A percentile compares a stretch with the other conserved stretches of the same genome.
Evolutionary conservation across 2,888 invertebrate genomes (phyloP).

Genomic region (Brenthis ino): DNA sequence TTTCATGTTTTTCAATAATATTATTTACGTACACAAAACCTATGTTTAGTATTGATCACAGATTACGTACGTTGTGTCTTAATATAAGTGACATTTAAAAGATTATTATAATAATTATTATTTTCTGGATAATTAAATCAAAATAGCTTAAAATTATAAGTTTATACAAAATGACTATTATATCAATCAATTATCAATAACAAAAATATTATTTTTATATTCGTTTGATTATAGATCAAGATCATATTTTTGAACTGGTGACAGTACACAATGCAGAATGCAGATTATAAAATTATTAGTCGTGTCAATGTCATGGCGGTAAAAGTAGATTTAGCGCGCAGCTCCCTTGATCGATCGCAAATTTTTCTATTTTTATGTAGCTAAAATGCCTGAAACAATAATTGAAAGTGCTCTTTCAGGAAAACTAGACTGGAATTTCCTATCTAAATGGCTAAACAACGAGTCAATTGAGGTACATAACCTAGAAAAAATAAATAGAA

Average conservation of each 20-base stretch:
- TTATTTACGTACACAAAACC: constrained; percentile 15
- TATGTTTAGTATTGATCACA: neutral
- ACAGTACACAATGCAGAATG: constrained; percentile 12
- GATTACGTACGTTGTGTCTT: too few species aligned
- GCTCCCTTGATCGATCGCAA: constrained; percentile 51
- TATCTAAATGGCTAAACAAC: constrained; percentile 74
- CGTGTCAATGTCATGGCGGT: constrained; percentile 38
- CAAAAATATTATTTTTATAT: neutral
- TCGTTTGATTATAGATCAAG: neutral
- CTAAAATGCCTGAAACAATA: constrained; percentile 73
- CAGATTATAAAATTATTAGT: constrained; percentile 5
- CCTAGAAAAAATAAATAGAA: constrained; percentile 43
- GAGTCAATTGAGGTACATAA: constrained; percentile 69
- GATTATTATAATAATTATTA: neutral
- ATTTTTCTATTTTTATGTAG: constrained; percentile 42
- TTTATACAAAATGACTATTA: too few species aligned
- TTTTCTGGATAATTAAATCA: too few species aligned
- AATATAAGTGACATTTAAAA: too few species aligned
- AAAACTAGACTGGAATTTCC: constrained; percentile 61
- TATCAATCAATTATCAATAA: too few species aligned
- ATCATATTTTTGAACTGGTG: neutral
- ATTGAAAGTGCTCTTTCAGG: constrained; percentile 73
- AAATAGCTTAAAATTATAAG: too few species aligned
- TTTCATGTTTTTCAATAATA: constrained; percentile 30
- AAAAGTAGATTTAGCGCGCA: constrained; percentile 36